Evolutionary conservation across 2,797 vertebrate genomes (phyloP).

Genomic region (Morelia viridis): DNA sequence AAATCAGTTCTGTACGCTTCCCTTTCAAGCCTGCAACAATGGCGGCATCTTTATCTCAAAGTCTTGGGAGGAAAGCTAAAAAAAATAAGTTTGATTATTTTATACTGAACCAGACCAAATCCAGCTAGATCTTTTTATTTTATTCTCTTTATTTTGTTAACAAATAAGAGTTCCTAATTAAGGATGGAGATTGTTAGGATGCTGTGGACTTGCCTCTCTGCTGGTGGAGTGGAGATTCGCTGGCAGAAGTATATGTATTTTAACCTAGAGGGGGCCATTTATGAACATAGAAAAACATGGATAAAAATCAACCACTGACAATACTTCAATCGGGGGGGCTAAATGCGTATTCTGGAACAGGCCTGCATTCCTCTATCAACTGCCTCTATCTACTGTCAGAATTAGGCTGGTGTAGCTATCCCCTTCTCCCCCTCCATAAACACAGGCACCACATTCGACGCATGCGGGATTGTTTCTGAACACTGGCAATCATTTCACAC

Average conservation of each 20-base stretch:
- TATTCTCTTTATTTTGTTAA: not conserved
- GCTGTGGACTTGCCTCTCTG: not conserved
- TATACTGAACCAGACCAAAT: not conserved
- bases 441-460: not conserved
- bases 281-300: not conserved
- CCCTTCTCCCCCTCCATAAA: not conserved
- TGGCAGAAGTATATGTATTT: not conserved
- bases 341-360: not conserved
- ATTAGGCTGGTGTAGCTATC: not conserved
- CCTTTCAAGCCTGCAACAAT: not conserved
- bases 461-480: not conserved
- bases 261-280: not conserved
- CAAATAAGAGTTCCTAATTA: not conserved
- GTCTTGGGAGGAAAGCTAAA: not conserved
- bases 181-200: not conserved
- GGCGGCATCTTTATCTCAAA: not conserved
- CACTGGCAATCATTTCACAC: not conserved
- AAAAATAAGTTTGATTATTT: not conserved
- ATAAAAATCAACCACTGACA: not conserved
- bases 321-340: not conserved
- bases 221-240: too few species aligned
- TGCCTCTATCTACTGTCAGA: too few species aligned
- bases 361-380: not conserved
- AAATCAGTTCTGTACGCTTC: not conserved
- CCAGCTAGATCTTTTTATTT: too few species aligned